phyloP scores from a whole-genome alignment of 2,113 vertebrate genomes.

The Solea solea region DNA sequence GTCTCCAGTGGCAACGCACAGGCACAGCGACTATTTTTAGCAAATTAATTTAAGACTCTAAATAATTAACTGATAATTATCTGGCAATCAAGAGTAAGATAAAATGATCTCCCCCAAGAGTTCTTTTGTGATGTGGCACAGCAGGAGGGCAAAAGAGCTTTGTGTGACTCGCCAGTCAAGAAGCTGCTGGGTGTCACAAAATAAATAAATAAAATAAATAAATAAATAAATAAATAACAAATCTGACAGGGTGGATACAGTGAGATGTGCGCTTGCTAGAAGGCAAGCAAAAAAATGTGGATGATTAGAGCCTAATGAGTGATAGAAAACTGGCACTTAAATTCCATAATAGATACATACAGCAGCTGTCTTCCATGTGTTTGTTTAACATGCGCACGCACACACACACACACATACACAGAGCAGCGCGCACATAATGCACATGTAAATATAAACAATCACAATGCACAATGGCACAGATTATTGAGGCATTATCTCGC shows the following conservation, averaged over 20 bases:
- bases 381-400: slow-evolving; percentile 19
- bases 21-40: slow-evolving; percentile 82
- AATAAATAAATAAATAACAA: slow-evolving; percentile 3
- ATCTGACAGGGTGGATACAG: slow-evolving; percentile 57
- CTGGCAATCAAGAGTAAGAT: slow-evolving; percentile 84
- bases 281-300: slow-evolving; percentile 67
- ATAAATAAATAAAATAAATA: no score
- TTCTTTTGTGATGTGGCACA: slow-evolving; percentile 69
- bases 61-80: slow-evolving; percentile 89
- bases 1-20: slow-evolving; percentile 76
- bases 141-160: slow-evolving; percentile 59
- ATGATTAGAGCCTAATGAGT: slow-evolving; percentile 75
- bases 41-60: slow-evolving; percentile 85
- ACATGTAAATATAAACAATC: slow-evolving; percentile 34
- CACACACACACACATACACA: not conserved
- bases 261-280: slow-evolving; percentile 46
- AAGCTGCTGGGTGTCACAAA: slow-evolving; percentile 37
- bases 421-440: not conserved
- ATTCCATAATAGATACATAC: slow-evolving; percentile 58
- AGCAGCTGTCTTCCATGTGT: slow-evolving; percentile 52
- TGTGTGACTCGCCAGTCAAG: slow-evolving; percentile 64
- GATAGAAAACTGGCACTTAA: slow-evolving; percentile 71
- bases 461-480: not conserved
- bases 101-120: slow-evolving; percentile 77
- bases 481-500: not conserved